These are phyloP conservation scores for Poecilia picta DNA, from an alignment of 2,797 vertebrate genomes.

Conservation along the genomic window DNA sequence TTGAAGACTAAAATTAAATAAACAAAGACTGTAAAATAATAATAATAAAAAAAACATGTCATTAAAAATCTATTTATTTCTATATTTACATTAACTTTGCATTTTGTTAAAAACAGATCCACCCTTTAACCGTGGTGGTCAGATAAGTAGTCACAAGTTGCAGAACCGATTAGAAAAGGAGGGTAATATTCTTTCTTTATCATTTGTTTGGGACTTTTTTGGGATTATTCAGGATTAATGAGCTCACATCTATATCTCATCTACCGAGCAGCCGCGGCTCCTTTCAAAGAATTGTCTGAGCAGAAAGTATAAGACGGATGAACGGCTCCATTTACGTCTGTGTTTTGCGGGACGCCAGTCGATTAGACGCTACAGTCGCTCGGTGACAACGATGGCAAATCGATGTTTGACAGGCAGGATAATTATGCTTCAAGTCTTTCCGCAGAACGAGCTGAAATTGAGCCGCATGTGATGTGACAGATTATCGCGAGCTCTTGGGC, in stretches of 20 bases:
- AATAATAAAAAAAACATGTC: too few species aligned
- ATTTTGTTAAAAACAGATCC: not conserved
- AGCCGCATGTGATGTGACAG: constrained; percentile 59
- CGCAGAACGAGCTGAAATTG: constrained; percentile 44
- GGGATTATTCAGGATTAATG: constrained; percentile 27
- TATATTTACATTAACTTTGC: not conserved
- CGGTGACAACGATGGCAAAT: constrained; percentile 65
- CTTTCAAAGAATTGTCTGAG: constrained; percentile 54
- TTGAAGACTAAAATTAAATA: not conserved
- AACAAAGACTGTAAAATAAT: not conserved
- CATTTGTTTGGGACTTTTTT: not conserved
- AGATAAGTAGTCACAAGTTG: not conserved
- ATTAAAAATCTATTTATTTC: not conserved
- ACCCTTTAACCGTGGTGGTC: not conserved
- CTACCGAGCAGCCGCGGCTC: constrained; percentile 36
- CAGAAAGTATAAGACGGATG: constrained; percentile 60
- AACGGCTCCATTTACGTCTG: constrained; percentile 68
- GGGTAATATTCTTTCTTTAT: not conserved
- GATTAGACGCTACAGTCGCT: constrained; percentile 60
- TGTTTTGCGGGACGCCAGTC: constrained; percentile 53
- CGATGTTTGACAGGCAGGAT: constrained; percentile 59
- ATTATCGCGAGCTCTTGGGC: constrained; percentile 53
- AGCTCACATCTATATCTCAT: constrained; percentile 46
- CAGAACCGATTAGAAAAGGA: not conserved
- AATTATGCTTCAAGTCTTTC: constrained; percentile 61